Percentiles rank a stretch among this genome's conserved stretches.
phyloP scores from a whole-genome alignment of 2,797 vertebrate genomes.

The Lepus townsendii region DNA sequence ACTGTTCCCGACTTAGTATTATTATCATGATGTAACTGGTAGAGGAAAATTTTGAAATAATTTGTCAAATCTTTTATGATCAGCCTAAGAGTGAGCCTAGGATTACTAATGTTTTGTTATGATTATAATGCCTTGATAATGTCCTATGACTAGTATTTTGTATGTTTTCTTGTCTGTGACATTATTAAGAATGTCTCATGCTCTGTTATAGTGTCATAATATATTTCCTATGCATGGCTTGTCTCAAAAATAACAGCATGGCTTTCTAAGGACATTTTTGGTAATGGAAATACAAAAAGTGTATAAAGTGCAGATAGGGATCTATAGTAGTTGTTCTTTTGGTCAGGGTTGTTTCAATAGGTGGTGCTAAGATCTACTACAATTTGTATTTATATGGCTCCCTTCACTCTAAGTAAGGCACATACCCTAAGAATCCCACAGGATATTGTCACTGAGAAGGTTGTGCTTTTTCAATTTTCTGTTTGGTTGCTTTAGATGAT shows the following conservation, averaged over 20 bases:
- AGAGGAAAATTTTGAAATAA: not conserved
- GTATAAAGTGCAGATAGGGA: not conserved
- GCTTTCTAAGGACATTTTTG: constrained; percentile 28
- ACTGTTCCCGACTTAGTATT: not conserved
- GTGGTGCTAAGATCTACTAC: not conserved
- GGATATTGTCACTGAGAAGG: constrained; percentile 87
- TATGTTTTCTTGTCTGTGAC: not conserved
- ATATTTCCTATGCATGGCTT: constrained; percentile 57
- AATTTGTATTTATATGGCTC: not conserved
- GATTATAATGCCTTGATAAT: not conserved
- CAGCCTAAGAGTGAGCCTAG: not conserved
- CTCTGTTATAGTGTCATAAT: not conserved
- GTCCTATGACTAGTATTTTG: constrained; percentile 21
- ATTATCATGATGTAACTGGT: not conserved
- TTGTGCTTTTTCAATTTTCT: constrained; percentile 88
- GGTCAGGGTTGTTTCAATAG: constrained; percentile 38
- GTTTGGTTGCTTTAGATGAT: constrained; percentile 76
- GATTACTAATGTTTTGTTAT: not conserved
- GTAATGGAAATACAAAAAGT: constrained; percentile 18
- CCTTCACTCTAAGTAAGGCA: constrained; percentile 76
- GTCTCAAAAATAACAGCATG: constrained; percentile 13
- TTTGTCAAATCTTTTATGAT: constrained; percentile 33
- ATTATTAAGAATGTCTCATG: not conserved
- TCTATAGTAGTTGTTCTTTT: not conserved
- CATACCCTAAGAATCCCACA: constrained; percentile 87